Base-by-base conservation (phyloP, 2,888 invertebrate genomes). In the Teleiodes luculella region DNA sequence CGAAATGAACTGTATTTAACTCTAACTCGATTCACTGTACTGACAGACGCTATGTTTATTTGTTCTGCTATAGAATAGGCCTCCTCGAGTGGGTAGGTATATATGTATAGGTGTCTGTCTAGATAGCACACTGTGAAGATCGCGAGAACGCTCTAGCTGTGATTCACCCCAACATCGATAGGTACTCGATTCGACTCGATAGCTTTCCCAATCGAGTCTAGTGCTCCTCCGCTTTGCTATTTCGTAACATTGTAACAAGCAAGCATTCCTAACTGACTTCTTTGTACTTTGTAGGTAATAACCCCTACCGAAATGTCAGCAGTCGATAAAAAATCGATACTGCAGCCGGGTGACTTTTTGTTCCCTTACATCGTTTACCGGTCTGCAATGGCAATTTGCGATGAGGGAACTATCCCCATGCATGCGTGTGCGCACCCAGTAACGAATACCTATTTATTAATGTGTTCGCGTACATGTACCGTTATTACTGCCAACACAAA, bases 401-500 rank as follows among this genome's bases (percentile, higher is more conserved):
- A 68, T 64, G 66, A 74, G 76, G 80, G 76, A 68, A 67, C 68
- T 71, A 66, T 72, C 76, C 76, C 75, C 69, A 67, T 72, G 69
- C 63, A 63, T 77, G 84, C 82, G 82, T 80, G 66, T 68, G 78
- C 82, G 80, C 82, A 78, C 61, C 64, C 58, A 52, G 58, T 50
- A 57, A 59, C 64, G 60, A 62, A 62, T 67, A 70, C 69, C 70
- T 72, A 74, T 73, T 72, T 76, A 66, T 64, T 68, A 70, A 74
- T 72, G 70, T 75, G 65, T 72, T 72, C 70, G 74, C 70, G 64
- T 73, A 73, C 72, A 73, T 72, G 64, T 77, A 76, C 82, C 80
- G 84, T 84, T 85, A 83, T 73, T 71, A 67, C 70, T 70, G 76
- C 74, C 67, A 75, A 77, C 76, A 79, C 76, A 72, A 66, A 67